Evolutionary conservation across 2,797 vertebrate species (phyloP), one percentile per base, ranked within the genome.

Genomic region (Urosaurus nigricauda): DNA sequence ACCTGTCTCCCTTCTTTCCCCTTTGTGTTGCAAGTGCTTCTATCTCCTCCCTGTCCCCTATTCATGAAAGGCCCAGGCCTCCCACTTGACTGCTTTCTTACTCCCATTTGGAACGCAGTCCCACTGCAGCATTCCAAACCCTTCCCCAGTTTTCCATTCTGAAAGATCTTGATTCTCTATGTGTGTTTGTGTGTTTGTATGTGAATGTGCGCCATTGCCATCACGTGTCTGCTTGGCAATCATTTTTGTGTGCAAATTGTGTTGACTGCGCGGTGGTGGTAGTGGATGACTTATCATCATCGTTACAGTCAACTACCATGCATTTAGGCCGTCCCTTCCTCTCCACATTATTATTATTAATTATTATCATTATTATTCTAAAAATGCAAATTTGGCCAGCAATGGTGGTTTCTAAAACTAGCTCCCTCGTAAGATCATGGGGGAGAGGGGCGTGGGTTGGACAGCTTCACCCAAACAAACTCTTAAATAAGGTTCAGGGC

Each of bases 141-240:
- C 87, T 74, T 89, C 85, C 86, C 88, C 91, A 84, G 16, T 58
- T 92, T 88, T 51, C 93, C 92, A 88, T 85, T 86, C 93, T 65
- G 53, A 82, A 82, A 93, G 93, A 93, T 93, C 93, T 93, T 94
- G 63, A 91, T 93, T 91, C 92, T 91, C 92, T 91, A 86, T 79
- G 24, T 21, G 17, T 74, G 11, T 87, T 90, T 91, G 79, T 78
- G 65, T 89, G 91, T 92, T 60, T 92, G 93, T 91, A n/a, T n/a
- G 93, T 92, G 93, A 89, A 87, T 91, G 89, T 79, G 32, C 14
- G 24, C 63, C 71, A 60, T 94, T 89, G 88, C 92, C 88, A 93
- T 96, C 95, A 96, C 95, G 95, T 96, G 94, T 94, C 92, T 91
- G 89, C 88, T 88, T 92, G 93, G 88, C 88, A 83, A 84, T 77